These are phyloP conservation scores for Craniophora ligustri DNA, from an alignment of 2,888 invertebrate species.

Conservation along the genomic window DNA sequence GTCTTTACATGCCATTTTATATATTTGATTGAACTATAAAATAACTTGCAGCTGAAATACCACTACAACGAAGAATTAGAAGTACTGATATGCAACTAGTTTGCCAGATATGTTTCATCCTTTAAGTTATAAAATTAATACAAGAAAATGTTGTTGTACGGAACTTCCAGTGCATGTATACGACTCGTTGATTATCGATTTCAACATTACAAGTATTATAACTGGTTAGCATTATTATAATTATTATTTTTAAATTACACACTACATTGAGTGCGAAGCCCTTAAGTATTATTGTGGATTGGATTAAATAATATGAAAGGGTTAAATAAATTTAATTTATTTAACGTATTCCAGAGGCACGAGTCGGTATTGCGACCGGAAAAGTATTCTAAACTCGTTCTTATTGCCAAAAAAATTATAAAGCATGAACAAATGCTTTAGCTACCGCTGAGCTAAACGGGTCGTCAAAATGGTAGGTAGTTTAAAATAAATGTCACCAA, in stretches of 20 bases:
- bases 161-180: background rate
- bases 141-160: background rate
- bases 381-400: constrained; percentile 12
- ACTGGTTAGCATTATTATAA: constrained; percentile 58
- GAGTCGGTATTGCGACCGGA: constrained; percentile 19
- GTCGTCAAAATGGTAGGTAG: too few relatives aligned
- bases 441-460: background rate
- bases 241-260: constrained; percentile 47
- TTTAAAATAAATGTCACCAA: too few relatives aligned
- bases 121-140: too few relatives aligned
- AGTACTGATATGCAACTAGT: too few relatives aligned
- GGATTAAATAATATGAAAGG: constrained; percentile 23
- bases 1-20: too few relatives aligned
- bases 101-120: too few relatives aligned
- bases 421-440: too few relatives aligned
- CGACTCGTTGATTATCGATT: background rate
- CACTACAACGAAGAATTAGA: too few relatives aligned
- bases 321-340: constrained; percentile 8
- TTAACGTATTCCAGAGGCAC: constrained; percentile 22
- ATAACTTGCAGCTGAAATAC: too few relatives aligned
- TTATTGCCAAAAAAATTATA: background rate
- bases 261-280: constrained; percentile 13
- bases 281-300: constrained; percentile 24
- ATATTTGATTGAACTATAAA: too few relatives aligned
- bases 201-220: constrained; percentile 58